These are phyloP conservation scores for Pygoscelis adeliae DNA, from an alignment of 2,113 vertebrate species.

Conservation along the genomic window DNA sequence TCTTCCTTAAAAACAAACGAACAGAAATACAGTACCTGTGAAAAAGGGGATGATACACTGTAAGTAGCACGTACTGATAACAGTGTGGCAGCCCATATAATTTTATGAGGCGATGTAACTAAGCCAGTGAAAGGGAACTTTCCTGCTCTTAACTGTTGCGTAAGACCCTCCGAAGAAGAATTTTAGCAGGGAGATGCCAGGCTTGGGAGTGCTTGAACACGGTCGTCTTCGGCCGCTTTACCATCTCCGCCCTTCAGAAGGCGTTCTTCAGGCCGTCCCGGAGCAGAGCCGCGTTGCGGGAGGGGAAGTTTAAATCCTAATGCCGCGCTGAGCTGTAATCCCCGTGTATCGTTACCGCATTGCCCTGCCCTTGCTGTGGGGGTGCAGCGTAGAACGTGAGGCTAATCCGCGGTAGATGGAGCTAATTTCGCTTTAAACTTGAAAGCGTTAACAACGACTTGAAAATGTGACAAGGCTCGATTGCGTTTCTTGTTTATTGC, in stretches of 20 bases:
- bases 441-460: conserved; percentile 91
- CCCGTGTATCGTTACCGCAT: conserved; percentile 46
- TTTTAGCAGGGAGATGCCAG: background rate
- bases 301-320: conserved; percentile 52
- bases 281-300: background rate
- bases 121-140: background rate
- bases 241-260: background rate
- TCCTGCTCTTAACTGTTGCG: background rate
- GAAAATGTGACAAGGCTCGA: conserved; percentile 96
- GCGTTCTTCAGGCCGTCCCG: background rate
- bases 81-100: background rate
- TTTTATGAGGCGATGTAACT: background rate
- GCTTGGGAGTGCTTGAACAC: background rate
- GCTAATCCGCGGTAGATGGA: conserved; percentile 62
- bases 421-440: conserved; percentile 72
- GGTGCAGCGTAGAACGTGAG: conserved; percentile 55
- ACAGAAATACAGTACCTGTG: background rate
- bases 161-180: background rate
- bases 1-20: background rate
- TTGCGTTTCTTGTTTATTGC: conserved; percentile 97
- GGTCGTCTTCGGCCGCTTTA: background rate
- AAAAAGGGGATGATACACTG: background rate
- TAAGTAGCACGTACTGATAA: background rate
- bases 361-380: conserved; percentile 62
- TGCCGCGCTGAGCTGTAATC: conserved; percentile 19